Base-by-base conservation (phyloP, 2,797 vertebrate species). In the Naso thynnoides region DNA sequence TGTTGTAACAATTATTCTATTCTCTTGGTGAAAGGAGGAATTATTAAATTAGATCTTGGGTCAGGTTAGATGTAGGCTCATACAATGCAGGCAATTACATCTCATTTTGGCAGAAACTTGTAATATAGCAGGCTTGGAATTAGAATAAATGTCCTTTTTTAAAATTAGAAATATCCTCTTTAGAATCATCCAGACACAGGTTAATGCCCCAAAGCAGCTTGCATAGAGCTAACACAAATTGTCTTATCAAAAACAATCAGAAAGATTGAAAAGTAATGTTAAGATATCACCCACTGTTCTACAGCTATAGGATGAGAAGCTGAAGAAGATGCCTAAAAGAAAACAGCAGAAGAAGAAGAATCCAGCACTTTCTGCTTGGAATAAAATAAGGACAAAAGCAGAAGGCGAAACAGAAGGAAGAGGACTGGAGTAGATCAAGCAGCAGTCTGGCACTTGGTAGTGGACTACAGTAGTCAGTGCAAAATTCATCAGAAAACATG, bases 391-490 rank as follows among this genome's bases (percentile, higher is more conserved):
- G 53, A 58, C 71, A 63, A 67, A 84, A 81, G 44, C 85, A 87
- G 87, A 90, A 54, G 79, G 85, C 75, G 60, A 79, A 87, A 81
- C 89, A 92, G 91, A 86, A 78, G 88, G 88, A 76, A 39, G 23
- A 75, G 48, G 76, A 83, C 59, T 86, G 78, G 81, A 86, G 84
- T 77, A 83, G 82, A 88, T 74, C 56, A 68, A 82, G 82, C 72
- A 75, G 70, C 86, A 83, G 71, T 60, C 84, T 91, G 89, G 83
- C 70, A 84, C 85, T 70, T 73, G 53, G 73, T 54, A 71, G 66
- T 67, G 70, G 53, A 86, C 79, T 41, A 70, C 73, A 82, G 81
- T 61, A 79, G 61, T 84, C 74, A 42, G 55, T 24, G 59, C 31
- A 66, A 73, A 81, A 86, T 67, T 78, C 55, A 77, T 74, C 63